Base-by-base conservation (phyloP, 2,797 vertebrate genomes). In the Ciconia nigra region DNA sequence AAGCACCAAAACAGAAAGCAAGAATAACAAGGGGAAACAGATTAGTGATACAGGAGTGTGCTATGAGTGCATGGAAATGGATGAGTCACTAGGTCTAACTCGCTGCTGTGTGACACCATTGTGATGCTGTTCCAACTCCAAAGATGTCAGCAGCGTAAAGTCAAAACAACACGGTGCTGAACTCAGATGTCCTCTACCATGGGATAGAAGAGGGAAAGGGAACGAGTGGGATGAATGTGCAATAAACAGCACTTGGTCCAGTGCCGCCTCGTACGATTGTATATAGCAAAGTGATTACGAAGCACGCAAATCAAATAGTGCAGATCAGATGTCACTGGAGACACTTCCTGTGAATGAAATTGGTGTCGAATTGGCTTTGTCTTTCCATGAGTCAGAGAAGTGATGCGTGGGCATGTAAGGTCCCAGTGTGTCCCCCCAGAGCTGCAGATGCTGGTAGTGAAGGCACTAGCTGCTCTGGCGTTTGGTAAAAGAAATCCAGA, bases 321-420 rank as follows among this genome's bases (percentile, higher is more conserved):
- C 16, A 15, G 62, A 35, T 61, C 55, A 22, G 41, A 21, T 47
- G 41, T 21, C 61, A 37, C 37, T 37, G 37, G n/a, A 24, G 20
- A 24, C 39, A 4, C 8, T 41, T 51, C 52, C 47, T 71, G 59
- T 22, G 44, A 37, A 28, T 11, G 10, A 63, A n/a, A 47, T 6
- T 29, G 42, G 2, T 66, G 51, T 17, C 2, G 9, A 74, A 61
- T 26, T 39, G 31, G 22, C 41, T 59, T 86, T 61, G 51, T 20
- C 20, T 83, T 41, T 52, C 72, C 4, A 1, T 31, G 41, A 65
- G 42, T 51, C 62, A 51, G 39, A 26, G 42, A 37, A 83, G 72
- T 5, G 41, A 31, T 20, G 25, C 1, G 0, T 24, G n/a, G n/a
- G 2, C 0, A 1, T 7, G 28, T 31, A 46, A n/a, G 69, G 29